Evolutionary conservation across 2,113 vertebrate genomes (phyloP).

Genomic region (Pachyramphus minor): DNA sequence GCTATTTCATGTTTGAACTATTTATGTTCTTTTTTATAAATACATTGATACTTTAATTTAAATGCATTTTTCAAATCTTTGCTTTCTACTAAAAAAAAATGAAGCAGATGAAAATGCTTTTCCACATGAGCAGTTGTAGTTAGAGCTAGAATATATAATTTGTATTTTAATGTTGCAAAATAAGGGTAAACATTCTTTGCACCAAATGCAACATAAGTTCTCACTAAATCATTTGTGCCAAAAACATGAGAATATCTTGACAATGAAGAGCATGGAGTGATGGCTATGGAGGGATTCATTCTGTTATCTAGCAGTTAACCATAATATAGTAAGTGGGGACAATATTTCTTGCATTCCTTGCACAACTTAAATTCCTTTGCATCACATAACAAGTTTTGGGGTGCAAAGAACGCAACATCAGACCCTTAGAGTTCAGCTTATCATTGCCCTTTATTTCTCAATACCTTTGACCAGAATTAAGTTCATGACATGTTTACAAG

Average conservation of each 20-base stretch:
- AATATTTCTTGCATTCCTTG: background rate
- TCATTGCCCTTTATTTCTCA: background rate
- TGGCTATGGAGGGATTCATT: slow-evolving; percentile 52
- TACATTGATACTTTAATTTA: slow-evolving; percentile 41
- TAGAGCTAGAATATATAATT: slow-evolving; percentile 30
- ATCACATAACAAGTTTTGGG: background rate
- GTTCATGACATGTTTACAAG: slow-evolving; percentile 9
- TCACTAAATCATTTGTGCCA: slow-evolving; percentile 76
- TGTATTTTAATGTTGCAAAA: slow-evolving; percentile 39
- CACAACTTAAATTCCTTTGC: background rate
- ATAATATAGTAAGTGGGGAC: background rate
- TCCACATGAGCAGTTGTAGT: background rate
- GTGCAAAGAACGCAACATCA: slow-evolving; percentile 6
- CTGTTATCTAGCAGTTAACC: slow-evolving; percentile 22
- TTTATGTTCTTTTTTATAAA: slow-evolving; percentile 23
- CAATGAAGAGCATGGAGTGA: slow-evolving; percentile 72
- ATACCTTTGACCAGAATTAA: background rate
- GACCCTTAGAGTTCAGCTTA: slow-evolving; percentile 43
- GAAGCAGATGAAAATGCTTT: slow-evolving; percentile 47
- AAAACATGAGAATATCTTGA: slow-evolving; percentile 65
- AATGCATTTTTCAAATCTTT: slow-evolving; percentile 5
- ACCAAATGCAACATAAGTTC: slow-evolving; percentile 45
- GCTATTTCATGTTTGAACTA: background rate
- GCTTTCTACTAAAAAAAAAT: slow-evolving; percentile 27
- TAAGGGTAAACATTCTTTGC: slow-evolving; percentile 40